Conservation (phyloP, 2,113 vertebrate genomes). For the Butastur rufipennis region DNA sequence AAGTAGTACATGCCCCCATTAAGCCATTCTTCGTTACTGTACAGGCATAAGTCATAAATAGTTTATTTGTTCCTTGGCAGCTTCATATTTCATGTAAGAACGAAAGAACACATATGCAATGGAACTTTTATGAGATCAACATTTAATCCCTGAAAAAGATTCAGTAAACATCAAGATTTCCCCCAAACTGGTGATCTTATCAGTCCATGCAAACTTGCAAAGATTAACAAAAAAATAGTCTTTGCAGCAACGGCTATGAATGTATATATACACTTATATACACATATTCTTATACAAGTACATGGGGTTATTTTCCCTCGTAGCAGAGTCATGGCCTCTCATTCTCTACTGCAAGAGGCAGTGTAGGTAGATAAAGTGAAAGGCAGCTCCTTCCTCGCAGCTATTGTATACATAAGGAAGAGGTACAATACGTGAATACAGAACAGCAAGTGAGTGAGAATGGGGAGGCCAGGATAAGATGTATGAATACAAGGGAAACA, state of each 20-base stretch:
- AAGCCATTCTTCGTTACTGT: slow-evolving; percentile 26
- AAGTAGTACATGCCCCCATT: neutral
- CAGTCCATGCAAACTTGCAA: neutral
- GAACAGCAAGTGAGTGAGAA: neutral
- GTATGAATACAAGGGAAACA: neutral
- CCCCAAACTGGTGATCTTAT: neutral
- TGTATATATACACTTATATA: neutral
- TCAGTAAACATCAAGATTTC: neutral
- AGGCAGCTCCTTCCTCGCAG: neutral
- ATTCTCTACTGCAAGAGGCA: neutral
- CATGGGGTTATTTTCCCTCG: neutral
- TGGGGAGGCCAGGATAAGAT: neutral
- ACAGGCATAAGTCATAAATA: slow-evolving; percentile 30
- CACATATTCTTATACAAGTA: neutral
- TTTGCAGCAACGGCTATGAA: neutral
- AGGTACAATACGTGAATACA: neutral
- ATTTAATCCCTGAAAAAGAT: neutral
- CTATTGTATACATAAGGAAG: neutral
- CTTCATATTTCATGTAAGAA: slow-evolving; percentile 12
- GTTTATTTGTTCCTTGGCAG: slow-evolving; percentile 26
- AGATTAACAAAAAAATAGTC: neutral
- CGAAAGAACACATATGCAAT: neutral
- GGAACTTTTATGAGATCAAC: neutral
- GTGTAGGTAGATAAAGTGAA: neutral
- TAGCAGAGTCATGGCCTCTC: neutral